These are phyloP conservation scores for Lutraria rhynchaena DNA, from an alignment of 1,140 invertebrate species.

Conservation along the genomic window DNA sequence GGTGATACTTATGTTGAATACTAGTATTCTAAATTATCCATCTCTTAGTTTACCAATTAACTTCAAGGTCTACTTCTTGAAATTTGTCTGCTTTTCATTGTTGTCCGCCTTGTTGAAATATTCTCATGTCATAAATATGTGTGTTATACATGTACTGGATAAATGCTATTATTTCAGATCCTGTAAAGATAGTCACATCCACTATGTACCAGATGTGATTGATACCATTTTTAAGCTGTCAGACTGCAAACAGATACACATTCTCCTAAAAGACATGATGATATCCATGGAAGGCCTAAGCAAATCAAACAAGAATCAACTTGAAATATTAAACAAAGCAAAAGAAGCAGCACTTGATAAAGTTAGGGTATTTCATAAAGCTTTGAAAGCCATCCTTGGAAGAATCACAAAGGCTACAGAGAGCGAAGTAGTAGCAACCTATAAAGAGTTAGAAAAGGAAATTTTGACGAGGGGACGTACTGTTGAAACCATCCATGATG, in stretches of 20 bases:
- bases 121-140: too few relatives aligned
- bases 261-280: neutral
- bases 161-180: constrained; percentile 2
- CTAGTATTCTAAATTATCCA: neutral
- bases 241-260: neutral
- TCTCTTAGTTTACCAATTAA: neutral
- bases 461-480: neutral
- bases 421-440: neutral
- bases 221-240: neutral
- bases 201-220: neutral
- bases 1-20: neutral
- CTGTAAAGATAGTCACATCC: neutral
- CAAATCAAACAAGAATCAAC: neutral
- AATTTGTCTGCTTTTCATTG: neutral
- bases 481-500: neutral
- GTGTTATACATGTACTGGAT: too few relatives aligned
- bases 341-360: neutral
- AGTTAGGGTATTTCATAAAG: neutral
- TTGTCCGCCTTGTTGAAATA: neutral
- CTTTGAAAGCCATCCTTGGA: too few relatives aligned
- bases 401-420: neutral
- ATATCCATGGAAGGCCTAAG: neutral
- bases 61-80: neutral
- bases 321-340: neutral
- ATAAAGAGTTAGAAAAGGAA: neutral